Conservation (phyloP, 2,797 vertebrate genomes). For the Gallinago stenura region DNA sequence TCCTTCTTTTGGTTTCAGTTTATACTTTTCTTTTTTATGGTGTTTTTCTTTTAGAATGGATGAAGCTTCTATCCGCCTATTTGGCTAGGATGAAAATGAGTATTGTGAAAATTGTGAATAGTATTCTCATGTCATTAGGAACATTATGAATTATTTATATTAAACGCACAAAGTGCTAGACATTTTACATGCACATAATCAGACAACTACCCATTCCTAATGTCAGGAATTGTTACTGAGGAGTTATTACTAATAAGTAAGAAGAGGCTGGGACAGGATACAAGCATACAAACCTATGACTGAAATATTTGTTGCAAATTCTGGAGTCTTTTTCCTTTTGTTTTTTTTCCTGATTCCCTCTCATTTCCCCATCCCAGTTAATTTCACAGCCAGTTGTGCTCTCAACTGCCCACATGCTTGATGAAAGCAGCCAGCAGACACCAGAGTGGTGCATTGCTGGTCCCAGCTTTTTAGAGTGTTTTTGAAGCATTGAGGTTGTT, state of each 20-base stretch:
- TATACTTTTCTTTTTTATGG: neutral
- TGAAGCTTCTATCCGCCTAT: neutral
- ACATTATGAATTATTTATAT: slow-evolving; percentile 48
- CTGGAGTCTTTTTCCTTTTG: neutral
- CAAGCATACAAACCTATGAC: neutral
- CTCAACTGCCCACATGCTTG: rapidly evolving
- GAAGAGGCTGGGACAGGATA: neutral
- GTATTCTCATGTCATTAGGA: slow-evolving; percentile 27
- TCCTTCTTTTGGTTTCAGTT: neutral
- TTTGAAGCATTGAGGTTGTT: neutral
- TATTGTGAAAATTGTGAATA: slow-evolving; percentile 18
- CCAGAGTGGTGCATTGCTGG: neutral
- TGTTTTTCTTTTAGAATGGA: neutral
- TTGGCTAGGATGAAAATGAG: neutral
- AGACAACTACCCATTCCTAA: neutral
- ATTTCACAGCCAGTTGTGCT: neutral
- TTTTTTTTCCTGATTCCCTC: neutral
- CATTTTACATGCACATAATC: slow-evolving; percentile 28
- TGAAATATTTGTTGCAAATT: neutral
- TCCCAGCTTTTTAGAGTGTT: neutral
- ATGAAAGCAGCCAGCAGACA: neutral
- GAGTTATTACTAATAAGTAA: neutral
- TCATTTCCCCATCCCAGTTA: neutral
- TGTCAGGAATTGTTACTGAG: neutral
- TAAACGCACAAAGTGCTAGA: neutral